phyloP scores from a whole-genome alignment of 2,888 invertebrate genomes.

The Melanostoma mellinum region DNA sequence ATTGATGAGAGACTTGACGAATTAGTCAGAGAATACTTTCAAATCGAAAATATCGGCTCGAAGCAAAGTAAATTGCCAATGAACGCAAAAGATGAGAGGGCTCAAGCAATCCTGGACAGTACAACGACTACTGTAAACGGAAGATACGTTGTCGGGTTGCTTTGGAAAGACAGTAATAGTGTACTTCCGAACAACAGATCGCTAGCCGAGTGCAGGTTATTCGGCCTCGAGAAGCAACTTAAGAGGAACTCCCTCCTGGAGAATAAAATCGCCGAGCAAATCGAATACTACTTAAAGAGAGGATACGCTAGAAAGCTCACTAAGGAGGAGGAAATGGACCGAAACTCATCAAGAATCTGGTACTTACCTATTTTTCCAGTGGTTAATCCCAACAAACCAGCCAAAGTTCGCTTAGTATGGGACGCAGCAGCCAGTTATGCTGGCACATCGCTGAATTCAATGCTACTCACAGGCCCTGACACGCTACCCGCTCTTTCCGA shows the following conservation, averaged over 20 bases:
- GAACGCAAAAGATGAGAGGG: conserved; percentile 5
- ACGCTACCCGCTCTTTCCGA: conserved; percentile 74
- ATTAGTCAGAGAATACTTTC: too few relatives aligned
- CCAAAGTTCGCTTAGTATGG: conserved; percentile 74
- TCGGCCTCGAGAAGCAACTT: neutral
- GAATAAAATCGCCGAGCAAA: neutral
- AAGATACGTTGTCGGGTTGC: neutral
- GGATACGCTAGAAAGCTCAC: too few relatives aligned
- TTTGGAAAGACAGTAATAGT: conserved; percentile 4
- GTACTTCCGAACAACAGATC: neutral
- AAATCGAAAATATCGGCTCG: conserved; percentile 10
- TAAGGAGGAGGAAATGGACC: too few relatives aligned
- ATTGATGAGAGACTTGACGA: too few relatives aligned
- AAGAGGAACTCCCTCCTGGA: neutral
- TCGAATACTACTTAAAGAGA: neutral
- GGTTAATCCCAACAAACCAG: conserved; percentile 74
- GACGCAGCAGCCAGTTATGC: conserved; percentile 75
- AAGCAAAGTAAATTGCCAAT: neutral
- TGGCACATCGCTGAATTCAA: conserved; percentile 75
- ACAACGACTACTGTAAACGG: neutral
- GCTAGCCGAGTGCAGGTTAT: neutral
- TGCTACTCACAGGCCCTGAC: conserved; percentile 77
- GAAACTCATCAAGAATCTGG: conserved; percentile 51
- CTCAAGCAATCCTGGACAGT: conserved; percentile 15
- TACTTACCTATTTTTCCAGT: conserved; percentile 74